Conservation (phyloP, 2,888 invertebrate genomes). For the Mimumesa dahlbomi region DNA sequence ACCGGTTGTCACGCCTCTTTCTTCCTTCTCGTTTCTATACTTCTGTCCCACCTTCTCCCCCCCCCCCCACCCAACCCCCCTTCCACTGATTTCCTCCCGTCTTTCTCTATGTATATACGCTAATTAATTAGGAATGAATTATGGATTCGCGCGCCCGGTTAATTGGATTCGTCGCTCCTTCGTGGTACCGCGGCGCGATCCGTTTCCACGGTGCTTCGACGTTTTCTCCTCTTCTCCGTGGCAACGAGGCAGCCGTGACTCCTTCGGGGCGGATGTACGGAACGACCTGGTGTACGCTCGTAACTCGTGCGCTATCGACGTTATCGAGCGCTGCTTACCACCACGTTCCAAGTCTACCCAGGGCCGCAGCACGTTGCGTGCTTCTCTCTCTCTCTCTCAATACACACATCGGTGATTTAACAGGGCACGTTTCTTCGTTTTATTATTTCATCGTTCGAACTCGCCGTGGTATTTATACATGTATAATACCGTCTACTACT, state of each 20-base stretch:
- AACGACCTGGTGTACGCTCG: conserved; percentile 43
- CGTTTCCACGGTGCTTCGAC: conserved; percentile 33
- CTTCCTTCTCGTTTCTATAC: neutral
- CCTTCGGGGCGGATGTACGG: conserved; percentile 49
- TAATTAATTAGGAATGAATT: conserved; percentile 75
- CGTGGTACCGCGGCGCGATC: conserved; percentile 39
- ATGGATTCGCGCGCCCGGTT: conserved; percentile 69
- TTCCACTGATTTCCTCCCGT: conserved; percentile 18
- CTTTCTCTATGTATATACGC: conserved; percentile 39
- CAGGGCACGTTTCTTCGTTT: too few relatives aligned
- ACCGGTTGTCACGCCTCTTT: conserved; percentile 46
- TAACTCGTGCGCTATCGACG: conserved; percentile 47
- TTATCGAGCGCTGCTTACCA: conserved; percentile 44
- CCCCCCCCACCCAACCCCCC: too few relatives aligned
- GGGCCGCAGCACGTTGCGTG: too few relatives aligned
- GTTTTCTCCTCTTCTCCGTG: conserved; percentile 23
- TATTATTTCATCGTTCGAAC: too few relatives aligned
- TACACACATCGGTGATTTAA: too few relatives aligned
- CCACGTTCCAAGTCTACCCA: too few relatives aligned
- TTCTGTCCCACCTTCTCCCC: neutral
- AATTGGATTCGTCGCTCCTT: conserved; percentile 67
- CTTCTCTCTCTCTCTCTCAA: too few relatives aligned
- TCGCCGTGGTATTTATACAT: too few relatives aligned
- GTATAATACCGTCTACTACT: too few relatives aligned
- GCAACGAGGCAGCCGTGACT: conserved; percentile 36